Evolutionary conservation across 2,797 vertebrate species (phyloP), one percentile per base, ranked within the genome.

Genomic region (Phoebastria nigripes): DNA sequence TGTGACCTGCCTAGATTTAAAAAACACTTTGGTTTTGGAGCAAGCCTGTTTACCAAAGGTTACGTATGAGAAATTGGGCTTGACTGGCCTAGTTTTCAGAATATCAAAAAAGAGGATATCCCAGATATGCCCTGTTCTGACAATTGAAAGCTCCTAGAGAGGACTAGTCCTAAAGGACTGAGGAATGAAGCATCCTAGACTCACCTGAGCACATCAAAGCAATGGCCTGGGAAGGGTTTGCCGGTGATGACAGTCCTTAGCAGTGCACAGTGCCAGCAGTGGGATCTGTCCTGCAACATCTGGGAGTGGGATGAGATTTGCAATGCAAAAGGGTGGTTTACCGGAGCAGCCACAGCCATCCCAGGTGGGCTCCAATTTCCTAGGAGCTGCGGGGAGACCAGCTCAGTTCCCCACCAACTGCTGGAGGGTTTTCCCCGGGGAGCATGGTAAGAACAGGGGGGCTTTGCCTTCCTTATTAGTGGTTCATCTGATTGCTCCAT

Each of bases 261-360:
- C 56, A 59, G 17, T 0, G 0, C 37, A 46, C 19, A 19, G 56
- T 71, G 54, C 41, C 37, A 21, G 39, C 0, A 2, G 4, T 47
- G 69, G n/a, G 26, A 31, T 58, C 51, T 20, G 5, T n/a, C 74
- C 67, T 54, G 12, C 37, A 41, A 0, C 35, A 37, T 21, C 63
- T 77, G 72, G 51, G 24, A 51, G 10, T 20, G 29, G 35, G 47
- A 6, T 52, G 42, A 66, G 24, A n/a, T 62, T 47, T 87, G 35
- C 35, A 51, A 1, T 54, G 65, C 29, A 70, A 6, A 63, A 37
- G 18, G 5, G 2, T 56, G 52, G 6, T 25, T 69, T 11, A 13
- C 1, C 3, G 39, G 18, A 61, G 9, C 63, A 84, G 19, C 51
- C 46, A 51, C n/a, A 44, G 31, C 37, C 67, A 5, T 67, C 61